Conservation (phyloP, 2,797 vertebrate genomes). For the Cuniculus paca region DNA sequence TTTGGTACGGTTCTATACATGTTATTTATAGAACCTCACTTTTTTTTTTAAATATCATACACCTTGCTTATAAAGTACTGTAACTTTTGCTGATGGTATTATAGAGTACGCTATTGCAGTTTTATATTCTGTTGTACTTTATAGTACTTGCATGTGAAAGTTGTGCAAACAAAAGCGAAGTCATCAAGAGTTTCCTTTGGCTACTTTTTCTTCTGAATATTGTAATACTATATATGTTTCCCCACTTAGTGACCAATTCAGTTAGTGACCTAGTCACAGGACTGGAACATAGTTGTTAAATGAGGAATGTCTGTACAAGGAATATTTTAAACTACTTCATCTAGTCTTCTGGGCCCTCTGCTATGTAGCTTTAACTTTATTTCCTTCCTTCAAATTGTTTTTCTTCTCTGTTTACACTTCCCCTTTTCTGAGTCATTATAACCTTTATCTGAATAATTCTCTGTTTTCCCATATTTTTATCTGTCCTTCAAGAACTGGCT, state of each 20-base stretch:
- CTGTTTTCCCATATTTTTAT: slow-evolving; percentile 35
- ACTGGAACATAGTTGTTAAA: not conserved
- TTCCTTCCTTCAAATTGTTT: not conserved
- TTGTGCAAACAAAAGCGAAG: not conserved
- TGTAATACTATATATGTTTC: not conserved
- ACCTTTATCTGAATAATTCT: not conserved
- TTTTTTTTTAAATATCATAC: not conserved
- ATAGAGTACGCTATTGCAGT: not conserved
- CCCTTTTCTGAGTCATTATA: not conserved
- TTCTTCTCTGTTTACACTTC: not conserved
- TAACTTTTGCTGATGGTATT: not conserved
- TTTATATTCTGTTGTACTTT: not conserved
- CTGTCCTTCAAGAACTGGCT: not conserved
- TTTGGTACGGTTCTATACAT: not conserved
- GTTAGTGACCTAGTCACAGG: not conserved
- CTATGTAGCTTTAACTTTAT: not conserved
- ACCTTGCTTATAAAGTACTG: not conserved
- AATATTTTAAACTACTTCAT: not conserved
- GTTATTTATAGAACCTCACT: not conserved
- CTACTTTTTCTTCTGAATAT: not conserved
- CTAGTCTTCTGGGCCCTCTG: not conserved
- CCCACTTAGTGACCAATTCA: not conserved
- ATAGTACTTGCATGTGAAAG: not conserved
- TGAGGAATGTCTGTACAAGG: not conserved
- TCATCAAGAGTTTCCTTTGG: not conserved